Evolutionary conservation across 2,797 vertebrate species (phyloP), one percentile per base, ranked within the genome.

Genomic region (Hemibagrus guttatus): DNA sequence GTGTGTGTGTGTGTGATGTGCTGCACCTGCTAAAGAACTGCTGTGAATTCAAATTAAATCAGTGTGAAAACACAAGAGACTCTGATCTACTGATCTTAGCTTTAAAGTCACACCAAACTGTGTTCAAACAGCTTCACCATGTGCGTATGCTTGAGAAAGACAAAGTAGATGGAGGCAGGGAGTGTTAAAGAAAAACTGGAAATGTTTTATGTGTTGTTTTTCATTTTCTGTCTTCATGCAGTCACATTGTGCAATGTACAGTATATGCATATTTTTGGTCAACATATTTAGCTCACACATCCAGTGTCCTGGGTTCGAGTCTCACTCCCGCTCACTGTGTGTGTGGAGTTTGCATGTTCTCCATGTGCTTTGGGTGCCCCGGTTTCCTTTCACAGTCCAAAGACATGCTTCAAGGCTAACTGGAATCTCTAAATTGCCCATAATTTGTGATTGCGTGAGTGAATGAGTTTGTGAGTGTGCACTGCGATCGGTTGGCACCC

Each of bases 41-140:
- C 61, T 80, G 69, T 88, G 90, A 89, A 92, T 90, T 86, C 86
- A 88, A 90, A 92, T 91, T 81, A 85, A 88, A 86, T 78, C 39
- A 78, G 79, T 74, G 63, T 75, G 82, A 88, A 89, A 85, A 68
- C 88, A 84, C 71, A 35, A n/a, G 87, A 80, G 88, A 89, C 35
- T 28, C 49, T 46, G 52, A 64, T 23, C 84, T 46, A 85, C 82
- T 8, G 59, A 87, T 78, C 79, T 83, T 85, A 49, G 16, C 86
- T 87, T 90, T 89, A 92, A 90, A 90, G 87, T 85, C 86, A 87
- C 69, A 84, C 88, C 89, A 88, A 89, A 88, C 87, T 74, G 28
- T 54, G 35, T 82, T 87, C 86, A 71, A 82, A 64, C 79, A 68
- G 74, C 78, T 75, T 87, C 16, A 35, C 26, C 49, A 16, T 71